Evolutionary conservation across 1,140 invertebrate genomes (phyloP), one percentile per base, ranked within the genome.

Genomic region (Drosophila ironensis): DNA sequence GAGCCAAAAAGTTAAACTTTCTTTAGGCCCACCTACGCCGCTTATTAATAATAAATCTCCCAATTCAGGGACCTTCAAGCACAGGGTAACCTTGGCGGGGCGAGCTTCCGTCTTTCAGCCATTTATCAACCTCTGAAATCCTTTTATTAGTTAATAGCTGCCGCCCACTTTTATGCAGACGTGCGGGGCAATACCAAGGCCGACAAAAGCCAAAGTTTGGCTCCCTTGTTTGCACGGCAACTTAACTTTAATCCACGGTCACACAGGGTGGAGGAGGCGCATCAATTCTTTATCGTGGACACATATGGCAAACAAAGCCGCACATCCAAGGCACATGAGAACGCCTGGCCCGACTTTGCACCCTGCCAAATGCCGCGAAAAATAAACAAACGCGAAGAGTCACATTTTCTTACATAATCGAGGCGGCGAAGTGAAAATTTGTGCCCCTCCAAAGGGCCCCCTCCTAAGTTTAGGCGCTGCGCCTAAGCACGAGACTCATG

Each of bases 401-500:
- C 78, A 82, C 72, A 82, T 82, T 82, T 38, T 63, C 78, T 82
- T 82, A 60, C 64, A 82, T 82, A 82, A 82, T 51, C 53, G 52
- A 41, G 38, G 42, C 35, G 30, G 35, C 44, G 16, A 78, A 69
- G 41, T 63, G 59, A 69, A 69, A 57, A 67, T 47, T 67, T 66
- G 27, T 25, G 40, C 40, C 11, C 14, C 8, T 7, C 11, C 8
- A 38, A 5, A 27, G 24, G n/a, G 33, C 16, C 30, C 4, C 30
- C 4, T 25, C 40, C 66, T 37, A 60, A 57, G 19, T 57, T 46
- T 35, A 67, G 63, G 35, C 40, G 47, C 46, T 44, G 41, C 19
- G 56, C 51, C 77, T 76, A 76, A 82, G 78, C 78, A 84, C 78
- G 78, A 82, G 78, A 82, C 78, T 84, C 77, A 78, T 61, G 77